Conservation (phyloP, 2,888 invertebrate genomes). For the Nephrotoma appendiculata region DNA sequence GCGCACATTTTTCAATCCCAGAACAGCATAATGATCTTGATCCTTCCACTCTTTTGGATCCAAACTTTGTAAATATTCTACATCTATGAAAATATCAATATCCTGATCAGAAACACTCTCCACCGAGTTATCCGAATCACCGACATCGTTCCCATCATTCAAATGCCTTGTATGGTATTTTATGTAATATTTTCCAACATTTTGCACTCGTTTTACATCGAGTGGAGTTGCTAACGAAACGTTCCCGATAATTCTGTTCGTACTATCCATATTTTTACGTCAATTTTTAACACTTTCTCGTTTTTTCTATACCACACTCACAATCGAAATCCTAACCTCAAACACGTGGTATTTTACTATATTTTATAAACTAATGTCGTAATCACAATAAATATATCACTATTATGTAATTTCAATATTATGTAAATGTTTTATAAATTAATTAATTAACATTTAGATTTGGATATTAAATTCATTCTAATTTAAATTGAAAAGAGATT, state of each 20-base stretch:
- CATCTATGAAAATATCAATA: slow-evolving; percentile 52
- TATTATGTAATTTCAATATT: not conserved
- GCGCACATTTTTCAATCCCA: slow-evolving; percentile 62
- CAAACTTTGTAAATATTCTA: slow-evolving; percentile 68
- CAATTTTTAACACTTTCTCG: not conserved
- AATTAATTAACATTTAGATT: not conserved
- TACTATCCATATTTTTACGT: slow-evolving; percentile 22
- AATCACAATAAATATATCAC: not conserved
- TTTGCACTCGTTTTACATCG: slow-evolving; percentile 35
- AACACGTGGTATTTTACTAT: slow-evolving; percentile 5
- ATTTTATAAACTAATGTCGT: not conserved
- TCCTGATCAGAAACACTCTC: slow-evolving; percentile 19
- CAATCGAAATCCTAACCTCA: slow-evolving; percentile 4
- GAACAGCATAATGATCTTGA: slow-evolving; percentile 93
- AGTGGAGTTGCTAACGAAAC: slow-evolving; percentile 26
- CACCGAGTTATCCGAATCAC: slow-evolving; percentile 16
- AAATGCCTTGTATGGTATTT: slow-evolving; percentile 33
- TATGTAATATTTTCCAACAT: slow-evolving; percentile 37
- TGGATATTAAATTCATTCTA: not conserved
- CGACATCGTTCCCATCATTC: slow-evolving; percentile 35
- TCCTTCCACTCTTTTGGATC: slow-evolving; percentile 97
- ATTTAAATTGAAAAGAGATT: not conserved
- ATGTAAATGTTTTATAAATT: not conserved
- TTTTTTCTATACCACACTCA: not conserved
- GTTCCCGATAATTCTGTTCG: slow-evolving; percentile 26